Percentiles rank a stretch among this genome's conserved stretches.
These are phyloP conservation scores for Cataglyphis albicans DNA, from an alignment of 2,888 invertebrate genomes.

Conservation along the genomic window DNA sequence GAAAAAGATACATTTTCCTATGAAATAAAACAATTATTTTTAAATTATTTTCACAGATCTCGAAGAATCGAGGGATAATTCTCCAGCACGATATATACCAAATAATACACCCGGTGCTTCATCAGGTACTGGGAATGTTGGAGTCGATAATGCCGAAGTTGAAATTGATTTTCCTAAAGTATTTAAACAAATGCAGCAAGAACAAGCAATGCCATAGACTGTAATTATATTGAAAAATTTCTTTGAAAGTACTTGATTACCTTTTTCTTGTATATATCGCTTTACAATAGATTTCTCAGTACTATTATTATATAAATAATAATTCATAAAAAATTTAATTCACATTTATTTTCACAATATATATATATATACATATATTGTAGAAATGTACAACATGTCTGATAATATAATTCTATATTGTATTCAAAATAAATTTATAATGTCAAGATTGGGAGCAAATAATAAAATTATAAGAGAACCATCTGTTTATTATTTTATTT, in stretches of 20 bases:
- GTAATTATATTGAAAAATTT: slow-evolving; percentile 4
- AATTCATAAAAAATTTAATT: background rate
- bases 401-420: background rate
- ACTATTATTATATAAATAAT: background rate
- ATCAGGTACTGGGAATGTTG: slow-evolving; percentile 78
- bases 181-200: slow-evolving; percentile 89
- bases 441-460: background rate
- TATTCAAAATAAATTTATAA: slow-evolving; percentile 10
- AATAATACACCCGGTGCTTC: slow-evolving; percentile 64
- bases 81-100: slow-evolving; percentile 80
- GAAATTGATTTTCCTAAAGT: slow-evolving; percentile 89
- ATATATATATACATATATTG: background rate
- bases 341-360: background rate
- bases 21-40: background rate
- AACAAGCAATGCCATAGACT: slow-evolving; percentile 82
- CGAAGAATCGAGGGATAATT: slow-evolving; percentile 83
- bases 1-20: slow-evolving; percentile 29
- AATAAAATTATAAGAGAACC: background rate
- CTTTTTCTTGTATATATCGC: background rate
- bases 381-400: slow-evolving; percentile 1
- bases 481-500: too few relatives aligned
- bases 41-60: slow-evolving; percentile 76
- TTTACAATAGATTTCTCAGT: background rate
- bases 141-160: slow-evolving; percentile 88
- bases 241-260: background rate